phyloP scores from a whole-genome alignment of 2,888 invertebrate species.

The Trissolcus japonicus region DNA sequence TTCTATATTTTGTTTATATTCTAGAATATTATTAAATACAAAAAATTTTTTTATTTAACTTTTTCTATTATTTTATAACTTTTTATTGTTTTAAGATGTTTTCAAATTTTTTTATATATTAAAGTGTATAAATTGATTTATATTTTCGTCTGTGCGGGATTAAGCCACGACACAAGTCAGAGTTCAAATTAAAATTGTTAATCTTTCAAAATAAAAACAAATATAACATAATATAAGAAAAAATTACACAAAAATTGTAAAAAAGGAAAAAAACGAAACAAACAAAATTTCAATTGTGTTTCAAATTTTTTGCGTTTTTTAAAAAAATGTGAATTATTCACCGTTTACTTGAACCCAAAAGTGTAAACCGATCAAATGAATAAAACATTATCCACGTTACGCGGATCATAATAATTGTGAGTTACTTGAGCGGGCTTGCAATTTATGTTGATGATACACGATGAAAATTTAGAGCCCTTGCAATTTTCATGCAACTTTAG shows the following conservation, averaged over 20 bases:
- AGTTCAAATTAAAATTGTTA: slow-evolving; percentile 20
- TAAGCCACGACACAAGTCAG: slow-evolving; percentile 37
- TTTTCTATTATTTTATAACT: no score
- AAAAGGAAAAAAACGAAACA: no score
- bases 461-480: slow-evolving; percentile 31
- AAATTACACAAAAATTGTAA: not conserved
- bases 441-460: slow-evolving; percentile 39
- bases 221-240: not conserved
- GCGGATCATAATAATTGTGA: slow-evolving; percentile 41
- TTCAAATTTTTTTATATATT: no score
- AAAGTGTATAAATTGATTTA: no score
- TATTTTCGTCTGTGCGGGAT: no score
- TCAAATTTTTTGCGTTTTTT: no score
- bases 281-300: no score
- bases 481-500: slow-evolving; percentile 25
- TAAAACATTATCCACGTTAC: slow-evolving; percentile 5
- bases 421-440: slow-evolving; percentile 35
- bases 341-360: not conserved
- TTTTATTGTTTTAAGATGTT: no score
- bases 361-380: slow-evolving; percentile 20
- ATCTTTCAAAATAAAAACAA: not conserved
- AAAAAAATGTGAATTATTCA: no score
- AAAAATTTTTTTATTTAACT: no score
- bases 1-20: no score
- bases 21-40: no score